Percentiles rank a stretch among this genome's conserved stretches.
Conservation (phyloP, 92 coral and sea anemone genomes). For the Phenganax stokvisi region DNA sequence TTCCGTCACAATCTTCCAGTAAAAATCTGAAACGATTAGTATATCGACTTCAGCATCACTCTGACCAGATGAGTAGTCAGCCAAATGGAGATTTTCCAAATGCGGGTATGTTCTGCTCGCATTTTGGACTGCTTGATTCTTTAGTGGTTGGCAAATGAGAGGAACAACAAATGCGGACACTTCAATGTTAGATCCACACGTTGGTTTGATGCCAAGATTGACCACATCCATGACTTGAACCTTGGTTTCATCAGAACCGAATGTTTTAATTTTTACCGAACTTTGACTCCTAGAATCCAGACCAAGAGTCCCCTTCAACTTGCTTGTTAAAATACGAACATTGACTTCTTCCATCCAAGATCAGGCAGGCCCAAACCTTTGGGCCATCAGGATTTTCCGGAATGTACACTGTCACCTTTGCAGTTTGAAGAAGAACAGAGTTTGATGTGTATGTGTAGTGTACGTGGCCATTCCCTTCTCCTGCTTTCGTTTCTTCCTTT, state of each 20-base stretch:
- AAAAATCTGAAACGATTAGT: conserved; percentile 21
- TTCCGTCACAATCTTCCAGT: conserved; percentile 37
- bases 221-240: conserved; percentile 30
- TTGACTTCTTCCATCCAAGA: conserved; percentile 30
- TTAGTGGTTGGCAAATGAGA: conserved; percentile 26
- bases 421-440: conserved; percentile 48
- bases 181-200: conserved; percentile 9
- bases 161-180: conserved; percentile 30
- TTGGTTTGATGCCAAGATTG: conserved; percentile 9
- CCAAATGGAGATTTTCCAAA: conserved; percentile 1
- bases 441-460: conserved; percentile 12
- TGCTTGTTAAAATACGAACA: conserved; percentile 19
- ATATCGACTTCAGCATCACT: conserved; percentile 28
- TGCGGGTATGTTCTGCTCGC: conserved; percentile 18
- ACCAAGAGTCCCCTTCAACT: conserved; percentile 5
- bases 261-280: conserved; percentile 29
- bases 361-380: conserved; percentile 5
- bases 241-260: conserved; percentile 16
- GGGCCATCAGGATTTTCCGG: conserved; percentile 35
- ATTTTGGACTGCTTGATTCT: conserved; percentile 4
- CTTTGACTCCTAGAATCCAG: conserved; percentile 9
- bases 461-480: background rate
- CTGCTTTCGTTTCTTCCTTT: background rate
- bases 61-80: conserved; percentile 28
- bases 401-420: conserved; percentile 36